phyloP scores from a whole-genome alignment of 2,113 vertebrate species.

The Dolichotis patagonum region DNA sequence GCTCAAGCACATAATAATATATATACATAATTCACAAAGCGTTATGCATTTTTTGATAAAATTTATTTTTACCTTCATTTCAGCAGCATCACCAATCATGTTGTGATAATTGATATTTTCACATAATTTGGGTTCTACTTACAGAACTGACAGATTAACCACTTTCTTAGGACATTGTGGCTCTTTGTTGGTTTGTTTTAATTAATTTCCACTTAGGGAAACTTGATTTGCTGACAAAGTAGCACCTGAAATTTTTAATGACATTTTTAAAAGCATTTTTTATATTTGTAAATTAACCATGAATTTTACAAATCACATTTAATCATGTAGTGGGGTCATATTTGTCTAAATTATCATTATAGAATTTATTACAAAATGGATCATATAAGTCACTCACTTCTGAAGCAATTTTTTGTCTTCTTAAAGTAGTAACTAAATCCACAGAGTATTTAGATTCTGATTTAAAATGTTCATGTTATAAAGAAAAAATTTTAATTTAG shows the following conservation, averaged over 20 bases:
- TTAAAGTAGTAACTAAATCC: slow-evolving; percentile 21
- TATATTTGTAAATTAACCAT: slow-evolving; percentile 63
- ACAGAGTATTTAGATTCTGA: background rate
- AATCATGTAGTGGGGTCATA: slow-evolving; percentile 15
- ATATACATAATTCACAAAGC: background rate
- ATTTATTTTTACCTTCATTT: slow-evolving; percentile 15
- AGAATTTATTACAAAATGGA: slow-evolving; percentile 51
- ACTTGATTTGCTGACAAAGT: slow-evolving; percentile 56
- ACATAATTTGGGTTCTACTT: background rate
- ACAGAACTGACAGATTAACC: slow-evolving; percentile 3
- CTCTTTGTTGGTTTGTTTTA: slow-evolving; percentile 55
- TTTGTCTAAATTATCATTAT: slow-evolving; percentile 33
- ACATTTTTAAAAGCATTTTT: slow-evolving; percentile 50
- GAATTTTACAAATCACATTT: slow-evolving; percentile 58
- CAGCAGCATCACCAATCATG: slow-evolving; percentile 10
- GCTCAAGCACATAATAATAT: background rate
- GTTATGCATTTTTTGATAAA: background rate
- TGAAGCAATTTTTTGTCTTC: slow-evolving; percentile 9
- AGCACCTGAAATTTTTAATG: slow-evolving; percentile 52
- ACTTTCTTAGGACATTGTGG: slow-evolving; percentile 21
- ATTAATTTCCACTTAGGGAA: slow-evolving; percentile 57
- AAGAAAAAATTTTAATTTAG: background rate
- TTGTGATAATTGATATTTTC: slow-evolving; percentile 41
- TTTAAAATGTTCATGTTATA: slow-evolving; percentile 36
- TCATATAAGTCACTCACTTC: background rate